Conservation (phyloP, 2,888 invertebrate species). For the Drosophila fungiperda region DNA sequence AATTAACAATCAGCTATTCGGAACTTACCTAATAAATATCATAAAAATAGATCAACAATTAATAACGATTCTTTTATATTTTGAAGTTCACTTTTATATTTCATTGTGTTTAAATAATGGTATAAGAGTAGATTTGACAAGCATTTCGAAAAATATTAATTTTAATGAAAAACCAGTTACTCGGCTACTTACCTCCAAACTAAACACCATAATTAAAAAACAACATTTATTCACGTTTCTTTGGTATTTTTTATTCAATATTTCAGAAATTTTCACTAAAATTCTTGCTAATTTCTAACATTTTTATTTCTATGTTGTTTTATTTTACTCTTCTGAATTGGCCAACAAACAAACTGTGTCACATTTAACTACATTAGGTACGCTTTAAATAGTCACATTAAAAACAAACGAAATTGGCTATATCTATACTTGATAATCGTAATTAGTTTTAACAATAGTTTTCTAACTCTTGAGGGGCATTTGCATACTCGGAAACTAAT, state of each 20-base stretch:
- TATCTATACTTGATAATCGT: constrained; percentile 45
- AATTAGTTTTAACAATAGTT: constrained; percentile 59
- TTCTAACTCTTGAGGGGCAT: constrained; percentile 57
- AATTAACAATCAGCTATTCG: neutral
- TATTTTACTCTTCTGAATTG: constrained; percentile 40
- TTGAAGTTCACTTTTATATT: constrained; percentile 72
- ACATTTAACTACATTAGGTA: constrained; percentile 58
- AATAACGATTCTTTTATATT: constrained; percentile 66
- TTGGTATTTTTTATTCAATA: constrained; percentile 79
- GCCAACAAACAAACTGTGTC: constrained; percentile 56
- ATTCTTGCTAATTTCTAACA: constrained; percentile 69
- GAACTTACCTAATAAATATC: neutral
- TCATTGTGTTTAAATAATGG: neutral
- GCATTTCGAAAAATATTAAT: neutral
- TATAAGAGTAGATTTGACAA: neutral
- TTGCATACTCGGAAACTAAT: constrained; percentile 66
- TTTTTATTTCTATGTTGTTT: constrained; percentile 24
- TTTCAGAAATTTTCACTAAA: constrained; percentile 76
- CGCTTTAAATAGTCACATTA: constrained; percentile 50
- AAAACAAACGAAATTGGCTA: constrained; percentile 60
- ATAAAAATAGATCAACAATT: neutral
- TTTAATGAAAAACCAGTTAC: neutral
- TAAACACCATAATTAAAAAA: neutral
- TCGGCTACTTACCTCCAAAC: constrained; percentile 5
- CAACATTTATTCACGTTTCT: constrained; percentile 39